Base-by-base conservation (phyloP, 1,140 invertebrate species). In the Lithobius niger region DNA sequence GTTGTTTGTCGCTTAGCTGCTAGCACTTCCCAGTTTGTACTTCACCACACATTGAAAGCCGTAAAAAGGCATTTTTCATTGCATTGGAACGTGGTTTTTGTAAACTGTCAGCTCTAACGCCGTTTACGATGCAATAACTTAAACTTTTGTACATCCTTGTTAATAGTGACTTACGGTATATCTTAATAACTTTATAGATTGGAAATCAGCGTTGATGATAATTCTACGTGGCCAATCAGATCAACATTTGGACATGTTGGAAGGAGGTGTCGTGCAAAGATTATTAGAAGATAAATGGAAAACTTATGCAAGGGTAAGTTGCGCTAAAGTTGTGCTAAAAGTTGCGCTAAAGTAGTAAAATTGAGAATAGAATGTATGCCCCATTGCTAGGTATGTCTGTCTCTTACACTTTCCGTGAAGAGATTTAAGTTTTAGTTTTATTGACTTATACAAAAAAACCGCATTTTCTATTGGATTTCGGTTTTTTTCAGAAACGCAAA, bases 221-320 rank as follows among this genome's bases (percentile, higher is more conserved):
- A 97, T 98, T 62, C 77, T 98, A 28, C 95, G 97, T 67, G 95
- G 95, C 56, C 89, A 69, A 26, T 97, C 96, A 69, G 86, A 95
- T 64, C 94, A 95, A 63, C 96, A 99, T 80, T 79, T 98, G 68
- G 91, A 97, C 67, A 99, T 99, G 95, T 74, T 99, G 58, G 93
- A 97, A 64, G 93, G 92, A 47, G 94, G 95, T 31, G 97, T 99
- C 49, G 97, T 99, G 68, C 89, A 97, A 69, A 80, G 92, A 65
- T 72, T 99, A 48, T 76, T 99, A 16, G 93, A 97, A 73, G 95
- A 99, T 74, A 99, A 99, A 73, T 99, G 96, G 96, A 97, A 97
- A 71, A 95, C 92, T 2, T 99, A 96, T 77, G 96, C 92, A 27
- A 80, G 85, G 70, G 90, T 93, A 78, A 74, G 65, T 68, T 50